A percentile compares a stretch with the other conserved stretches of the same genome.
phyloP scores from a whole-genome alignment of 2,113 vertebrate genomes.

The Calyptommatus sinebrachiatus region DNA sequence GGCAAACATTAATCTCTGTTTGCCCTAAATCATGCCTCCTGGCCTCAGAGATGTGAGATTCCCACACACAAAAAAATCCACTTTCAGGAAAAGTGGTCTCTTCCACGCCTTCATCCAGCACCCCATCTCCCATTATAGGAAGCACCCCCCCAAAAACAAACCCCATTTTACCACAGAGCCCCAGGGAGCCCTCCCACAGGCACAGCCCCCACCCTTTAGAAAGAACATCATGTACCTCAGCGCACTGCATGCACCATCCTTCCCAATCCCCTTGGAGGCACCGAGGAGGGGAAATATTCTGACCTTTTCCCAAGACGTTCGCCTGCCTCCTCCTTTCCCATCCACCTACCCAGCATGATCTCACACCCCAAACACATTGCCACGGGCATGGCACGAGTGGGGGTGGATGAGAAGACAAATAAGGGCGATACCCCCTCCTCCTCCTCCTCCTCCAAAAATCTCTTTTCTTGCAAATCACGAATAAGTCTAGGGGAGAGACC shows the following conservation, averaged over 20 bases:
- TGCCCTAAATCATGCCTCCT: no score
- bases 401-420: no score
- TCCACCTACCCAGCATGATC: no score
- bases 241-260: no score
- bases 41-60: neutral
- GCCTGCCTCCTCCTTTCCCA: neutral
- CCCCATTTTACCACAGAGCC: neutral
- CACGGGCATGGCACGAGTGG: neutral
- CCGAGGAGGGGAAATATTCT: neutral
- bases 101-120: neutral
- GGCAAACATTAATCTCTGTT: neutral
- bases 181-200: neutral
- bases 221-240: neutral
- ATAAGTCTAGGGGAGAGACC: no score
- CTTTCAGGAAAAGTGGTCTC: no score
- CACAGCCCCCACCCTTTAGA: neutral
- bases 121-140: neutral
- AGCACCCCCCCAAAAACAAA: neutral
- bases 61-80: no score
- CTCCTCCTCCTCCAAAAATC: neutral
- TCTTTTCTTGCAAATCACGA: slow-evolving; percentile 29
- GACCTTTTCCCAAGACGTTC: no score
- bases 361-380: neutral
- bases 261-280: neutral
- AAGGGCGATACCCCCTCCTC: neutral